Evolutionary conservation across 2,113 vertebrate species (phyloP).

Genomic region (Brachirus orientalis): DNA sequence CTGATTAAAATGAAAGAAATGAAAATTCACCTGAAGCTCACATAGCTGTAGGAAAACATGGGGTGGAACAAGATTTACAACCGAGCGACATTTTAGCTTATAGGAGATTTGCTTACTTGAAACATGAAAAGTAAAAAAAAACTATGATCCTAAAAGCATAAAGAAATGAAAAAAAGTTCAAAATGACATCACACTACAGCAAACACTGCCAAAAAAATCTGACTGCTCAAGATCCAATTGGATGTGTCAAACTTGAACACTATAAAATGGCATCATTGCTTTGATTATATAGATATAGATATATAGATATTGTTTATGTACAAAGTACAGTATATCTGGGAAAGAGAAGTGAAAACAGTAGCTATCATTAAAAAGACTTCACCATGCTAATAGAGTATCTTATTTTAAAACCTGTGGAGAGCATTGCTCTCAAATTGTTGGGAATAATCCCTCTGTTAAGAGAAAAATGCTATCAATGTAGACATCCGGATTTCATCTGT

Average conservation of each 20-base stretch:
- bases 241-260: conserved; percentile 61
- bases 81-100: conserved; percentile 67
- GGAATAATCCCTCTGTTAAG: conserved; percentile 64
- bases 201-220: conserved; percentile 63
- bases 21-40: conserved; percentile 34
- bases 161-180: conserved; percentile 43
- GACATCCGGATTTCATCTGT: conserved; percentile 54
- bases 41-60: conserved; percentile 20
- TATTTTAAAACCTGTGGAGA: conserved; percentile 69
- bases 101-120: conserved; percentile 54
- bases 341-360: conserved; percentile 74
- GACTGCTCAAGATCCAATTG: conserved; percentile 65
- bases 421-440: conserved; percentile 48
- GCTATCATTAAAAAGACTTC: conserved; percentile 78
- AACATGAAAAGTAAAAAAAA: conserved; percentile 41
- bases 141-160: conserved; percentile 22
- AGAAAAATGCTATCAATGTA: too few species aligned
- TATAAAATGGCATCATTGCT: conserved; percentile 74
- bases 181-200: conserved; percentile 74
- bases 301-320: conserved; percentile 81
- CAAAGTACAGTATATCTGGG: conserved; percentile 79
- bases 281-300: conserved; percentile 81
- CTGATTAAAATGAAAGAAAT: conserved; percentile 19
- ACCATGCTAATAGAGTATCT: conserved; percentile 79
- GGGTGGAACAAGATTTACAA: conserved; percentile 47